Base-by-base conservation (phyloP, 2,888 invertebrate species). In the Microplitis manilae region DNA sequence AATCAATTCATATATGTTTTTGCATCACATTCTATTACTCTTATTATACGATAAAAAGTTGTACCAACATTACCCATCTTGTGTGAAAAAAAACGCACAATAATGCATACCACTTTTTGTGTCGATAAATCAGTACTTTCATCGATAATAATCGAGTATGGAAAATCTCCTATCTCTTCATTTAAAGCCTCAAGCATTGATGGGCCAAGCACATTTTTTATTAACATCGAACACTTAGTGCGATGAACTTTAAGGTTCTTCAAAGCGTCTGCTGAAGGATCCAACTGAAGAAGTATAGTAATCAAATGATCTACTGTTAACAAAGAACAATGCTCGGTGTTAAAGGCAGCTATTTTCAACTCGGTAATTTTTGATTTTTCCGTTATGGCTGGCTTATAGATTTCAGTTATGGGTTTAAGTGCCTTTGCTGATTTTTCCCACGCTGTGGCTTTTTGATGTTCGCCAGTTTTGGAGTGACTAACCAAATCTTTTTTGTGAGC, bases 141-240 rank as follows among this genome's bases (percentile, higher is more conserved):
- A 75, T 86, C 85, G 15, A 84, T 81, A 71, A 85, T 86, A n/a
- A 85, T 77, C 0, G 86, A 86, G 38, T 82, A 86, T 8, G 82
- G 79, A 73, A 68, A 83, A 79, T 86, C 77, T 65, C 83, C 84
- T 17, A 86, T 80, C 9, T 87, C 85, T 77, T 83, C 79, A n/a
- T 86, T 75, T 41, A 87, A 80, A 40, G 79, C 83, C 75, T 84
- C 41, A 2, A 86, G 75, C 79, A 87, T 82, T 13, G 79, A 83
- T 74, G 85, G 86, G 6, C 79, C 79, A 64, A 86, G 81, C 6
- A 86, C 83, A 81, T 87, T 87, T 81, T 86, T 83, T 68, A 87
- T 85, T 30, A 86, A 20, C 81, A 84, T 83, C 0, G 83, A 79
- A 75, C 86, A 85, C n/a, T 83, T 83, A 17, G 84, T 83, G 0